These are phyloP conservation scores for Philotrypesis tridentata DNA, from an alignment of 1,140 invertebrate species.

Conservation along the genomic window DNA sequence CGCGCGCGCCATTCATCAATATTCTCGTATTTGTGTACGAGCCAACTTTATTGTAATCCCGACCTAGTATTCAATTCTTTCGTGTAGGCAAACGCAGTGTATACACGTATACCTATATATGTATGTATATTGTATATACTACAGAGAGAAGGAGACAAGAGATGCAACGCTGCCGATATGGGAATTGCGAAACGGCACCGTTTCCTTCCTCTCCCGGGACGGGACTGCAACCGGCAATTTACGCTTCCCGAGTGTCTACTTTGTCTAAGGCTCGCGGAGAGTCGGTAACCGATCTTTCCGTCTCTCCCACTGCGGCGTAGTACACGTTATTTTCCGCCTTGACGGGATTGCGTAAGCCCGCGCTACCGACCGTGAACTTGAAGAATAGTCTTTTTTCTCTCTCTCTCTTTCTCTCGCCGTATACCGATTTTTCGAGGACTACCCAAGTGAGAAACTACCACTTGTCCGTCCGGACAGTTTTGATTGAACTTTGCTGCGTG, in stretches of 20 bases:
- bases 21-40: no score
- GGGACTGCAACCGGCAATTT: neutral
- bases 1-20: no score
- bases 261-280: conserved; percentile 16
- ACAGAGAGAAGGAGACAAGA: no score
- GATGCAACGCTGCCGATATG: neutral
- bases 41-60: no score
- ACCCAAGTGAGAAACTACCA: neutral
- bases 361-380: neutral
- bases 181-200: neutral
- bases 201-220: conserved; percentile 3
- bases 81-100: neutral
- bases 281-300: neutral
- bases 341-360: no score
- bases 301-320: neutral
- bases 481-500: conserved; percentile 24
- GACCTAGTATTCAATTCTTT: neutral
- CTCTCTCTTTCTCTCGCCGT: no score
- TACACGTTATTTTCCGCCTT: neutral
- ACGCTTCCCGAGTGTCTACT: conserved; percentile 18
- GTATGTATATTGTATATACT: no score
- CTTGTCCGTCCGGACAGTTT: neutral
- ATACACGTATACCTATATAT: no score
- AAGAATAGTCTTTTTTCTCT: neutral
- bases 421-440: no score